Conservation (phyloP, 2,888 invertebrate genomes). For the Campopleginae sp. region DNA sequence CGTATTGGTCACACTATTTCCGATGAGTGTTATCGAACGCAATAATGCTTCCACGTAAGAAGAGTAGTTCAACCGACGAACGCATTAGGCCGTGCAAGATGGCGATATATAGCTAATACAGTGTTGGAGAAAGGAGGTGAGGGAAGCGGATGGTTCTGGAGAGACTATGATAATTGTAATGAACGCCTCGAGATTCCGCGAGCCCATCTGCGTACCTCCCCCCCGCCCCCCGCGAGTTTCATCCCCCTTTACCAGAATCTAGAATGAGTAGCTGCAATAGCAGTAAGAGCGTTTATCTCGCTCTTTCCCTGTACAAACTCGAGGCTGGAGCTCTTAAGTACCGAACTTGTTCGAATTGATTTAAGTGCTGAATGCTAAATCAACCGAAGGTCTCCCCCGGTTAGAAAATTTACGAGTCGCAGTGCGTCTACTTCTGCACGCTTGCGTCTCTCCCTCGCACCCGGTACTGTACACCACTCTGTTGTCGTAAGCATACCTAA, state of each 20-base stretch:
- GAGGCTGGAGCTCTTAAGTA: constrained; percentile 82
- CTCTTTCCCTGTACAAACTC: constrained; percentile 79
- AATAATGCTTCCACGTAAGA: constrained; percentile 11
- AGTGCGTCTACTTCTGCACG: constrained; percentile 62
- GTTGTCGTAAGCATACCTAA: constrained; percentile 44
- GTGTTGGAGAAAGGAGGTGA: constrained; percentile 24
- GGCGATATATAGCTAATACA: neutral
- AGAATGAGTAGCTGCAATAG: constrained; percentile 58
- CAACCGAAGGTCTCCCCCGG: constrained; percentile 80
- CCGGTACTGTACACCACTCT: neutral
- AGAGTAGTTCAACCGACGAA: neutral
- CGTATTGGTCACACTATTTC: constrained; percentile 23
- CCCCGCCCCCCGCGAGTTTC: constrained; percentile 65
- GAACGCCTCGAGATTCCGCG: constrained; percentile 83
- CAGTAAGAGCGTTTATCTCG: constrained; percentile 52
- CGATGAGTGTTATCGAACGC: constrained; percentile 50
- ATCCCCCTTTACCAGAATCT: constrained; percentile 56
- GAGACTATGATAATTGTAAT: constrained; percentile 84
- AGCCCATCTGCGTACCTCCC: constrained; percentile 82
- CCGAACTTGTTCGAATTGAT: constrained; percentile 84
- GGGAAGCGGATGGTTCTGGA: constrained; percentile 76
- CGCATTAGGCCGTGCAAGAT: constrained; percentile 44
- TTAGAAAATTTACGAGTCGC: constrained; percentile 78
- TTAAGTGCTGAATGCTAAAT: constrained; percentile 84
- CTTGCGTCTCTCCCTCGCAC: constrained; percentile 44